Conservation (phyloP, 2,797 vertebrate species). For the Chelon labrosus region DNA sequence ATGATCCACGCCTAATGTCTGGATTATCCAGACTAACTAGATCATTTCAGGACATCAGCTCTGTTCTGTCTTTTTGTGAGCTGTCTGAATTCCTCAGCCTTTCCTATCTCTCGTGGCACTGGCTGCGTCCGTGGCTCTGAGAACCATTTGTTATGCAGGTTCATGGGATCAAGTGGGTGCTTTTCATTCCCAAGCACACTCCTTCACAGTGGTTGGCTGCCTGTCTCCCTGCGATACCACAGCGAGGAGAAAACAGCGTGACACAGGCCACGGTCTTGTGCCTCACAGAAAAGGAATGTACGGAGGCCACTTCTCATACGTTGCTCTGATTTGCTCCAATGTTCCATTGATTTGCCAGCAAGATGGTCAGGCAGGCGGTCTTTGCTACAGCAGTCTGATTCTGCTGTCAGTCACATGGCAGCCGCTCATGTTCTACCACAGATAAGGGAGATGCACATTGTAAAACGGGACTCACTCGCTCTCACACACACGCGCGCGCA, state of each 20-base stretch:
- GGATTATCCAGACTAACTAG: not conserved
- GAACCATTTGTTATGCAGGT: conserved; percentile 65
- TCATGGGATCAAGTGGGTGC: conserved; percentile 74
- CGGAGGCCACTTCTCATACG: conserved; percentile 44
- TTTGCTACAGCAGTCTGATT: conserved; percentile 45
- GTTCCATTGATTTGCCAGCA: conserved; percentile 57
- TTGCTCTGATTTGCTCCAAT: conserved; percentile 62
- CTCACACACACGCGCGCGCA: conserved; percentile 17
- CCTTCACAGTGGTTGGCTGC: conserved; percentile 63
- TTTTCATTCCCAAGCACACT: conserved; percentile 67
- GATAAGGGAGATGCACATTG: conserved; percentile 44
- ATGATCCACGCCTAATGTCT: not conserved
- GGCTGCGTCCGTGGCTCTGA: conserved; percentile 46
- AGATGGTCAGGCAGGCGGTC: conserved; percentile 54
- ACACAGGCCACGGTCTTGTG: conserved; percentile 53
- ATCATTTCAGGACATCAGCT: not conserved
- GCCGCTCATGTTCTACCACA: conserved; percentile 41
- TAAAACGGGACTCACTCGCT: conserved; percentile 3
- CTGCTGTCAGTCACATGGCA: conserved; percentile 56
- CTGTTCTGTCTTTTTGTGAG: conserved; percentile 16
- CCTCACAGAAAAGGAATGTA: conserved; percentile 37
- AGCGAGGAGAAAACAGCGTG: conserved; percentile 60
- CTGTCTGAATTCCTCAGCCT: conserved; percentile 35
- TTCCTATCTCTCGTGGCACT: conserved; percentile 19
- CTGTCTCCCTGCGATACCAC: conserved; percentile 64